phyloP scores from a whole-genome alignment of 2,888 invertebrate species.

The Tupiocoris notatus region DNA sequence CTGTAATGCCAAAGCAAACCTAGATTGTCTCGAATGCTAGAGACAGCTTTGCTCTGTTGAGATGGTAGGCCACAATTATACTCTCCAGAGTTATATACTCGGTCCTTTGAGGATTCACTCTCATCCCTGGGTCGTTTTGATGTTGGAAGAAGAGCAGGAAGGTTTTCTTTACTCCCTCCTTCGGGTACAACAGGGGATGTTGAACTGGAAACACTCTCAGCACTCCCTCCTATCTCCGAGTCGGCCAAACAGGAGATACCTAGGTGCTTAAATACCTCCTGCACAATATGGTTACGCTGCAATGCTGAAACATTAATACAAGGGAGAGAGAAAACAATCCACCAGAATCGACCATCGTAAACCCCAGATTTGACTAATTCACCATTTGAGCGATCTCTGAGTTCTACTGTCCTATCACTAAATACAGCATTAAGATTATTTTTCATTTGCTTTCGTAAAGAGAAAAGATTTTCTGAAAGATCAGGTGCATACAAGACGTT shows the following conservation, averaged over 20 bases:
- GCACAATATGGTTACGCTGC: neutral
- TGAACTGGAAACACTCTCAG: too few relatives aligned
- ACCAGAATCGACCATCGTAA: neutral
- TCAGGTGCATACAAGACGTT: neutral
- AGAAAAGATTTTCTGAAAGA: neutral
- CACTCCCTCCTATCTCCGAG: neutral
- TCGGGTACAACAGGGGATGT: too few relatives aligned
- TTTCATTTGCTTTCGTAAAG: neutral
- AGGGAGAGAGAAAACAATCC: neutral
- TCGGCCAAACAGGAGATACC: neutral
- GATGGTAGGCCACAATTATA: too few relatives aligned
- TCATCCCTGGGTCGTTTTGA: neutral
- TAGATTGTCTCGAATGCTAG: slow-evolving; percentile 11
- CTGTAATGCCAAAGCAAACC: slow-evolving; percentile 15
- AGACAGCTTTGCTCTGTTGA: too few relatives aligned
- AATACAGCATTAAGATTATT: neutral
- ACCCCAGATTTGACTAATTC: neutral
- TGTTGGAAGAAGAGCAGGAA: neutral
- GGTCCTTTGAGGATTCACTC: neutral
- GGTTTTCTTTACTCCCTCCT: too few relatives aligned
- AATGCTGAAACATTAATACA: neutral
- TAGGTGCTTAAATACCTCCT: neutral
- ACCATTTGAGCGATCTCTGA: neutral
- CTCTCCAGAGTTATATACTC: neutral
- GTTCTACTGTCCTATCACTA: neutral